Evolutionary conservation across 2,888 invertebrate genomes (phyloP), one percentile per base, ranked within the genome.

Genomic region (Latrodectus elegans): DNA sequence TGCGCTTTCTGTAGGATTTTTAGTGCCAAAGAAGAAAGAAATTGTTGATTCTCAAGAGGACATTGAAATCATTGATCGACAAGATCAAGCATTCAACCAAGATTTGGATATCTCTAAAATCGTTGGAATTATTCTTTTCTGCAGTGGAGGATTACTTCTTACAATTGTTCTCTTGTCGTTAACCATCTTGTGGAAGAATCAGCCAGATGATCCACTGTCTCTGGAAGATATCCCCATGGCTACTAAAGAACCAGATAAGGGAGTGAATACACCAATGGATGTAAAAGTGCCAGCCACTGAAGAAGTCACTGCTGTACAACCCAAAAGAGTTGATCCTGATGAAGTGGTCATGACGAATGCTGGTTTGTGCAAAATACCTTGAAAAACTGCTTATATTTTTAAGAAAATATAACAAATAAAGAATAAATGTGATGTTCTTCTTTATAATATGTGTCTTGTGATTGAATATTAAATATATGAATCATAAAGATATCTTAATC

Each of bases 1-100:
- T 55, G 92, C 92, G n/a, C 92, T 93, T 53, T 91, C 93, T 12
- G 92, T 93, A 15, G 93, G 93, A 55, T 93, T 93, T 89, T 91
- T 93, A 10, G 92, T 93, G 70, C 93, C 93, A 1, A 91, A 91
- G 85, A 91, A 92, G 88, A 90, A 91, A 49, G 91, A 92, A 70
- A 91, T 93, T 64, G 91, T 92, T 38, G 92, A 92, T 52, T 90
- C 91, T 53, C 91, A 91, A 67, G 91, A 91, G 84, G 92, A 92
- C 85, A 91, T 92, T 65, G 91, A 91, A 79, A 90, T 92, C 49
- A 90, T 93, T 26, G 93, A 93, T 90, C 91, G 91, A 49, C 91
- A 91, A 67, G 93, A 93, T 8, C 91, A 92, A 55, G 90, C 91
- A 10, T 93, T 92, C 90, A 93, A 93, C 91, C 91, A 92, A 71